Conservation (phyloP, 1,140 invertebrate species). For the Zaprionus gabonicus region DNA sequence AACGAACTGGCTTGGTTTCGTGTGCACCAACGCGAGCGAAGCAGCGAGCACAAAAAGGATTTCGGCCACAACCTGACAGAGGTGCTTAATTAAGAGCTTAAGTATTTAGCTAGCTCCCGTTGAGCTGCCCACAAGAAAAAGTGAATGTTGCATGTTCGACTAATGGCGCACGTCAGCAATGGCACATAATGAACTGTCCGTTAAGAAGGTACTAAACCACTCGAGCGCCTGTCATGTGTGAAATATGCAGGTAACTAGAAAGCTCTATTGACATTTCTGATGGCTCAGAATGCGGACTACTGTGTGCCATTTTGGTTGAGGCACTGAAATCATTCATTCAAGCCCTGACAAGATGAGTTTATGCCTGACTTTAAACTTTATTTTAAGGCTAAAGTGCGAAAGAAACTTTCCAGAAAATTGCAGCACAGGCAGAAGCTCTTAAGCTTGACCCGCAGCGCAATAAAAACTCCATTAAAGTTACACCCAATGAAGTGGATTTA, state of each 20-base stretch:
- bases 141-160: constrained; percentile 41
- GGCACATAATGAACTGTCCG: constrained; percentile 47
- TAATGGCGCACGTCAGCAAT: constrained; percentile 36
- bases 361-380: too few species aligned
- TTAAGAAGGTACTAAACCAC: constrained; percentile 32
- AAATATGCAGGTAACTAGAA: constrained; percentile 41
- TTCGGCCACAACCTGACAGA: constrained; percentile 59
- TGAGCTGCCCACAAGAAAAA: constrained; percentile 23
- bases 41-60: constrained; percentile 46
- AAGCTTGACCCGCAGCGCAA: neutral
- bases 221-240: constrained; percentile 39
- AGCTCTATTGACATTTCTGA: constrained; percentile 36
- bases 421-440: neutral
- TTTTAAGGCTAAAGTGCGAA: too few species aligned
- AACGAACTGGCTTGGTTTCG: constrained; percentile 55
- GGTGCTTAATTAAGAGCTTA: constrained; percentile 79
- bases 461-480: neutral
- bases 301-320: constrained; percentile 44
- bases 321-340: constrained; percentile 24
- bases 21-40: neutral
- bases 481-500: neutral
- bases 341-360: neutral
- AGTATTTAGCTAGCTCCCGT: constrained; percentile 62
- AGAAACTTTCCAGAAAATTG: neutral
- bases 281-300: constrained; percentile 9